Evolutionary conservation across 2,113 vertebrate genomes (phyloP).

Genomic region (Pseudopipra pipra): DNA sequence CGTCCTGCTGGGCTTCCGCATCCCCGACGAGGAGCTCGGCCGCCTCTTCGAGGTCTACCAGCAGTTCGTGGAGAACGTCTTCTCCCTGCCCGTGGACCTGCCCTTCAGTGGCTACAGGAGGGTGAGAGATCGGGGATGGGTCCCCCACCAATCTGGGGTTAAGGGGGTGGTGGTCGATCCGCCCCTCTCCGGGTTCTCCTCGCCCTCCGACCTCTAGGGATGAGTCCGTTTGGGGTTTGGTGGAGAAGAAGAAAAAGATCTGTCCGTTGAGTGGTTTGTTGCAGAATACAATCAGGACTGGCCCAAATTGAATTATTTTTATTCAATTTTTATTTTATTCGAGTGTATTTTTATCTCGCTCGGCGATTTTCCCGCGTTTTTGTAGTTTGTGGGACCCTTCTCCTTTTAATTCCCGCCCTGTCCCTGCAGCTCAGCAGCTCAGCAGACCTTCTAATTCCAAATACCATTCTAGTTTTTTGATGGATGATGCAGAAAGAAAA

Average conservation of each 20-base stretch:
- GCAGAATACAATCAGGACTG: background rate
- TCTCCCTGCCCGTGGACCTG: constrained; percentile 93
- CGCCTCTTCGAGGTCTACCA: constrained; percentile 92
- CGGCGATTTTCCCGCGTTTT: background rate
- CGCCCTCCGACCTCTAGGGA: background rate
- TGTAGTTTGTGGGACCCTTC: background rate
- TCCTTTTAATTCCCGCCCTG: background rate
- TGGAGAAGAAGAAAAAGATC: background rate
- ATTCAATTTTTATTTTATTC: too few species aligned
- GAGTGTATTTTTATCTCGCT: accelerated
- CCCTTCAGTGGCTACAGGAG: constrained; percentile 94
- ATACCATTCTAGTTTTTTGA: background rate
- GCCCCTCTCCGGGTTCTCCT: accelerated
- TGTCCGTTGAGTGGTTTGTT: accelerated
- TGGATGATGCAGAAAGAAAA: background rate
- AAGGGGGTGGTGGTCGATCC: accelerated
- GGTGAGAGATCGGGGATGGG: constrained; percentile 67
- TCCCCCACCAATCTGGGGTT: background rate
- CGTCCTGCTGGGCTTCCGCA: constrained; percentile 92
- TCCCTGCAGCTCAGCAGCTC: accelerated
- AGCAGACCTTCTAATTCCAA: background rate
- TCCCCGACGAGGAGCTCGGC: constrained; percentile 89
- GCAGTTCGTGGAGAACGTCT: constrained; percentile 96
- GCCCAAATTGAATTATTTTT: background rate
- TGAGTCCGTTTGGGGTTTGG: accelerated